Percentiles rank a stretch among this genome's conserved stretches.
Evolutionary conservation across 2,797 vertebrate species (phyloP).

Genomic region (Chelon auratus): DNA sequence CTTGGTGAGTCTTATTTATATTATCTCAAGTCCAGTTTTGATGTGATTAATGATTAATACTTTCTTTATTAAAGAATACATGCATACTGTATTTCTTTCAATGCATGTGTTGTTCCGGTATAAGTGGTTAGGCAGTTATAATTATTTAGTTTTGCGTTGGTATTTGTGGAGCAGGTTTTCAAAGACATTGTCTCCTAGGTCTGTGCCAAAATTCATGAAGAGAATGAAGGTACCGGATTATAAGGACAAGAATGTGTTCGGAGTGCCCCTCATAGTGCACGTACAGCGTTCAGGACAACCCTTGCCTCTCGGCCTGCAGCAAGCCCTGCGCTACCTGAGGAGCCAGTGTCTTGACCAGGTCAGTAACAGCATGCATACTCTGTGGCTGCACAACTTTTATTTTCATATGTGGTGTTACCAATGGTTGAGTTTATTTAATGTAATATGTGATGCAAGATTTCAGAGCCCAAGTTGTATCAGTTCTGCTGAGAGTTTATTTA

Average conservation of each 20-base stretch:
- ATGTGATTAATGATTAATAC: not conserved
- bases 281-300: constrained; percentile 97
- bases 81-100: not conserved
- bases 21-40: not conserved
- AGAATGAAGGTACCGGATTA: constrained; percentile 98
- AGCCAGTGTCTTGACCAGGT: constrained; percentile 98
- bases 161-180: not conserved
- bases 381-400: constrained; percentile 26
- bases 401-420: constrained; percentile 30
- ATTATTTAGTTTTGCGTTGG: not conserved
- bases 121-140: too few species aligned
- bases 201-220: constrained; percentile 99
- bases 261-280: constrained; percentile 95
- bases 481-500: not conserved
- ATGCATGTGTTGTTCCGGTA: not conserved
- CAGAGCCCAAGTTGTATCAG: not conserved
- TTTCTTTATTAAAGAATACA: not conserved
- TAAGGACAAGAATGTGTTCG: constrained; percentile 97
- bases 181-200: constrained; percentile 81
- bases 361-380: constrained; percentile 12
- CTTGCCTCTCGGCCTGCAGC: constrained; percentile 94
- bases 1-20: constrained; percentile 87
- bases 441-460: constrained; percentile 21
- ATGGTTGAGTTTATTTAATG: constrained; percentile 1
- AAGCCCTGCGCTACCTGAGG: constrained; percentile 93